Conservation (phyloP, 2,888 invertebrate genomes). For the Hartigia nigra region DNA sequence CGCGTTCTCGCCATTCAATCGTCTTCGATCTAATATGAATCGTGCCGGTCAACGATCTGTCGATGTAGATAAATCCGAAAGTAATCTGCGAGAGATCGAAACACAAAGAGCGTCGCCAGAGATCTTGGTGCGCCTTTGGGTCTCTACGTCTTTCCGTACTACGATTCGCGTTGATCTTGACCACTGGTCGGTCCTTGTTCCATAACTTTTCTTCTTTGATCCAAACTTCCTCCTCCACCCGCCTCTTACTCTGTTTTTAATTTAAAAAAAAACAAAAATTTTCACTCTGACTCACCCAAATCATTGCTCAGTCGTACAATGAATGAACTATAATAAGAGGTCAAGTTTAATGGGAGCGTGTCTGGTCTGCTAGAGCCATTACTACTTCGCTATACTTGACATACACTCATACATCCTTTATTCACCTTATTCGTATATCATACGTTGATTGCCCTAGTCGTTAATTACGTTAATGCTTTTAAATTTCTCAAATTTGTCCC, state of each 20-base stretch:
- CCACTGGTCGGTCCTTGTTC: neutral
- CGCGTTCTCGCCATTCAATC: neutral
- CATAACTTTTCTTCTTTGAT: neutral
- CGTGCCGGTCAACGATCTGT: conserved; percentile 5
- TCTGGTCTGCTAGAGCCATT: neutral
- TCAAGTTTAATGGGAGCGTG: neutral
- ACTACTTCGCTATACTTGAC: neutral
- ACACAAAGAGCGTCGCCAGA: neutral
- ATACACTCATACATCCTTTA: neutral
- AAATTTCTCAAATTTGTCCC: neutral
- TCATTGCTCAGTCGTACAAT: neutral
- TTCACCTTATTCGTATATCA: neutral
- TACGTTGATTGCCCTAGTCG: neutral
- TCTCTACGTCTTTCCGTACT: neutral
- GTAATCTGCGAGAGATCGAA: conserved; percentile 1
- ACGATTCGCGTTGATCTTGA: neutral
- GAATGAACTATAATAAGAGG: neutral
- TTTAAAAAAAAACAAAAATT: too few species aligned
- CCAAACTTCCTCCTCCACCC: neutral
- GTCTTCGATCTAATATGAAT: neutral
- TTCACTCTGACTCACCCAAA: neutral
- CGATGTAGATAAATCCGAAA: conserved; percentile 5
- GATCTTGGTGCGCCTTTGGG: neutral
- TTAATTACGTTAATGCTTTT: neutral
- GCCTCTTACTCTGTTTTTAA: too few species aligned